These are phyloP conservation scores for Lypha dubia DNA, from an alignment of 2,888 invertebrate genomes.

Conservation along the genomic window DNA sequence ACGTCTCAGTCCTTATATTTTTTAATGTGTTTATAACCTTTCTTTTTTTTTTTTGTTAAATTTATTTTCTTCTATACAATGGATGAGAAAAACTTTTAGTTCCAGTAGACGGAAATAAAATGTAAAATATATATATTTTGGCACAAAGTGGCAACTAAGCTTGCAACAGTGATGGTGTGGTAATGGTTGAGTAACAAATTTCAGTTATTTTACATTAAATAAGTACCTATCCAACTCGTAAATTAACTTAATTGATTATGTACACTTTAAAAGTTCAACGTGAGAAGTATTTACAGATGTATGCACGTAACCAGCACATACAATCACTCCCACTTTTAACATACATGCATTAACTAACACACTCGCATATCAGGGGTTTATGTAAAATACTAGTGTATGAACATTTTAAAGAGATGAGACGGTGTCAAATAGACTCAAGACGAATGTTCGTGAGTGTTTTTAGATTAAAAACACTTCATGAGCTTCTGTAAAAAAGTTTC, in stretches of 20 bases:
- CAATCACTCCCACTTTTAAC: not conserved
- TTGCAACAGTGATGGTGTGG: constrained; percentile 40
- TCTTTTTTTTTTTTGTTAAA: not conserved
- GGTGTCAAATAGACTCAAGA: not conserved
- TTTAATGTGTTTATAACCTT: not conserved
- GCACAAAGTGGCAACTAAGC: constrained; percentile 55
- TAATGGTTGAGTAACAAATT: constrained; percentile 68
- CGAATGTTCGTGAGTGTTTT: too few relatives aligned
- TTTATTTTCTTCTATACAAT: constrained; percentile 5
- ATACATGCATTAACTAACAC: not conserved
- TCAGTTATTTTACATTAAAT: constrained; percentile 67
- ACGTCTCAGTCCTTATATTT: not conserved
- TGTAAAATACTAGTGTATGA: not conserved
- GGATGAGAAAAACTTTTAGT: constrained; percentile 18
- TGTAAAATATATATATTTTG: constrained; percentile 46
- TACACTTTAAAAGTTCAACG: constrained; percentile 52
- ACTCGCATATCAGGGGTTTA: not conserved
- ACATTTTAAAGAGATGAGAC: not conserved
- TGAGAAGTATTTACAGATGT: too few relatives aligned
- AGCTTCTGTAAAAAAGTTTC: too few relatives aligned
- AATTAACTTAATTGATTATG: constrained; percentile 71
- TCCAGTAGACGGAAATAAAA: constrained; percentile 46
- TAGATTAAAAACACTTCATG: too few relatives aligned
- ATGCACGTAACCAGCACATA: not conserved
- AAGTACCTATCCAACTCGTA: constrained; percentile 68